Base-by-base conservation (phyloP, 2,113 vertebrate genomes). In the Trachemys scripta region DNA sequence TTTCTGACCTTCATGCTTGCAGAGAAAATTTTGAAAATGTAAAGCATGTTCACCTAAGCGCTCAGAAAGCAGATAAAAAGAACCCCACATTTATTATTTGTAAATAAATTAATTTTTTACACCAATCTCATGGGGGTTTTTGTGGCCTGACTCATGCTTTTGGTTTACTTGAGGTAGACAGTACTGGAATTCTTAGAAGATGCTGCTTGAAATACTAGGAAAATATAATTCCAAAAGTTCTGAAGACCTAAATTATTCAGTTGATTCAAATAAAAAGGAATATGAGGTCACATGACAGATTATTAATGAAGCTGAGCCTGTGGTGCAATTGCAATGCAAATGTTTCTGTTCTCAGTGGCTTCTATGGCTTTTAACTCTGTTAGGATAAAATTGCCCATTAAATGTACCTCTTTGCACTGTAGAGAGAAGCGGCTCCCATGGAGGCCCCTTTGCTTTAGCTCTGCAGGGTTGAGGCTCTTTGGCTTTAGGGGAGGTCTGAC, bases 351-450 rank as follows among this genome's bases (percentile, higher is more conserved):
- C 82, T 38, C 42, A 84, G 89, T 79, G 76, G 24, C 22, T 54
- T 78, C 1, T 11, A 53, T 81, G 76, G 31, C 25, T 54, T 72
- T 1, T 8, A 53, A 0, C 49, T 10, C 22, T 20, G 0, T 6
- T 25, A 84, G 45, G 51, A n/a, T 51, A 7, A 81, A 75, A 3
- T 53, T 69, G 22, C 35, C 35, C 14, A 20, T 5, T 47, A 45
- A 8, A 1, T n/a, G 65, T 20, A 22, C 0, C 2, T 53, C 4
- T 56, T 83, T 80, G 24, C 47, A 4, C 2, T 0, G 0, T 62
- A 16, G n/a, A 81, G 19, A 35, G 19, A 76, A n/a, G 45, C 35
- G 6, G 20, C 80, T n/a, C 19, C 13, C 65, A 38, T 72, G 65
- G 16, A n/a, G 31, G 65, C 19, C 65, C n/a, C 19, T 45, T 24